Percentiles rank a stretch among this genome's conserved stretches.
Conservation (phyloP, 2,888 invertebrate species). For the Molorchus minor region DNA sequence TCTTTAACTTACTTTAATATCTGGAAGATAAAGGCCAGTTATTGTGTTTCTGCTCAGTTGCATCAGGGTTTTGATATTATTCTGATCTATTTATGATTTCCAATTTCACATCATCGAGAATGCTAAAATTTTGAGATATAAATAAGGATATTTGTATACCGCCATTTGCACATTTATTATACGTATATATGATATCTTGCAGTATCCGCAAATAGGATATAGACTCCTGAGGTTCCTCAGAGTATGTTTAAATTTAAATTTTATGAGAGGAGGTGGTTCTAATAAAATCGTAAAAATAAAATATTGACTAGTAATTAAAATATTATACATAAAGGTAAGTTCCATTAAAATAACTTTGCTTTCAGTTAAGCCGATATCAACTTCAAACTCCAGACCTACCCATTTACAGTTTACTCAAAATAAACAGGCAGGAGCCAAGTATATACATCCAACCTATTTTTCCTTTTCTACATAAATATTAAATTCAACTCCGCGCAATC, state of each 20-base stretch:
- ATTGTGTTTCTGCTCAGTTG: too few species aligned
- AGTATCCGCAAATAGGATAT: not conserved
- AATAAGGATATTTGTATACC: not conserved
- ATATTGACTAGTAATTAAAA: not conserved
- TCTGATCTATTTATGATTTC: slow-evolving; percentile 6
- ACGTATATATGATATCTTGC: not conserved
- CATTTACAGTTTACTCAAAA: not conserved
- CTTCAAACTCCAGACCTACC: not conserved
- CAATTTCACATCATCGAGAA: not conserved
- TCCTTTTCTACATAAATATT: slow-evolving; percentile 16
- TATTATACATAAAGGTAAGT: not conserved
- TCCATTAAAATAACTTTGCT: not conserved
- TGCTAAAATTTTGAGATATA: not conserved
- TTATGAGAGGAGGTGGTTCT: not conserved
- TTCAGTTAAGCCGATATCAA: not conserved
- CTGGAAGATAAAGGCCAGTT: too few species aligned
- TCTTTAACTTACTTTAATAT: not conserved
- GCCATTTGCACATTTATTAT: not conserved
- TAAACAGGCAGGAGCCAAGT: not conserved
- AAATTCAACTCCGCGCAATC: slow-evolving; percentile 9
- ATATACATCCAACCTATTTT: too few species aligned
- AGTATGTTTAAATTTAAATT: not conserved
- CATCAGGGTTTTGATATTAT: too few species aligned
- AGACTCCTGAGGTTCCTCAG: not conserved
- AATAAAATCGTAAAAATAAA: not conserved